Evolutionary conservation across 2,888 invertebrate genomes (phyloP), one percentile per base, ranked within the genome.

Genomic region (Drosophila peninsularis): DNA sequence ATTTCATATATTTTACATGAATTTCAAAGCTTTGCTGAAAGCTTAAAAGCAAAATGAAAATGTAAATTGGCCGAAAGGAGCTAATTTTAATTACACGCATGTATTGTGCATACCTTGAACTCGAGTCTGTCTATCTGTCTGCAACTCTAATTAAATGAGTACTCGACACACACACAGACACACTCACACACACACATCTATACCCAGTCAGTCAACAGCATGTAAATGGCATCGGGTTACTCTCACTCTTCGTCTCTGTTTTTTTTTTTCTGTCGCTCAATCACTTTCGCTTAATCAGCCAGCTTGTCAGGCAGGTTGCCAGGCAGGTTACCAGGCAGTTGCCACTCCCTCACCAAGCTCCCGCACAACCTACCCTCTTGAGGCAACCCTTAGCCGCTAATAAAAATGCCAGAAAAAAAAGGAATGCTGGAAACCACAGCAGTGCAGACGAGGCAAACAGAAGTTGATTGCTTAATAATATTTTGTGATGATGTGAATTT

Each of bases 401-500:
- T 78, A 76, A 71, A 61, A 74, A 60, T 53, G 34, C 44, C 55
- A 49, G 50, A 13, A 57, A 42, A 73, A 34, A 24, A n/a, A n/a
- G 19, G 58, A 30, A 30, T 19, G 44, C 56, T 70, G 52, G 75
- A 78, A 67, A 67, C 80, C 78, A 69, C 71, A 80, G 56, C 58
- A 74, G 64, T 65, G 71, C 66, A 65, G 75, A 69, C 72, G 50
- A 52, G 55, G 81, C 78, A 82, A 80, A 75, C 80, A 79, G 75
- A 72, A 76, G 86, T 86, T 88, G 88, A 88, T 89, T 88, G 89
- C 89, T 88, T 89, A 82, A 89, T 89, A 89, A 88, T 89, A 88
- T 88, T 88, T 87, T 88, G 88, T 88, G 88, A 88, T 88, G 88
- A 88, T 88, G 89, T 89, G 88, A 88, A 88, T 88, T 89, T 88